phyloP scores from a whole-genome alignment of 2,888 invertebrate genomes.

The Ceratothoa steindachneri region DNA sequence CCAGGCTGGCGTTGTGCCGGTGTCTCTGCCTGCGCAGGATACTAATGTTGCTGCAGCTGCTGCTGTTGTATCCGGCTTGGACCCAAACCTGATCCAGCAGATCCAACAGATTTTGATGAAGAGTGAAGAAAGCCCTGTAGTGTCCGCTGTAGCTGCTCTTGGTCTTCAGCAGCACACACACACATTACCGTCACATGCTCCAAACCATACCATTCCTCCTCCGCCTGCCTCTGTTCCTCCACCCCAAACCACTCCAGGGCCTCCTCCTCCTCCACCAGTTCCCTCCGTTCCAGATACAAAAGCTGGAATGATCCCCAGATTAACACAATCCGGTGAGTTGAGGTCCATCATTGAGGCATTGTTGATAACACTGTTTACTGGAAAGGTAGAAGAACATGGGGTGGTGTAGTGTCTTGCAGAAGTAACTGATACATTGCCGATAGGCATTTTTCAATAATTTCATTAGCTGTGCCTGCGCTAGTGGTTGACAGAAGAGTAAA shows the following conservation, averaged over 20 bases:
- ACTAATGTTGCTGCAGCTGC: slow-evolving; percentile 12
- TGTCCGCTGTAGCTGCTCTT: slow-evolving; percentile 26
- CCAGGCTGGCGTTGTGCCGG: neutral
- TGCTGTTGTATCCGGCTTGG: slow-evolving; percentile 43
- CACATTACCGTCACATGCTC: slow-evolving; percentile 3
- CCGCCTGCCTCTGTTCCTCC: neutral
- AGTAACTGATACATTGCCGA: too few species aligned
- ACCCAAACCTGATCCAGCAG: slow-evolving; percentile 42
- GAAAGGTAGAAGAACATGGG: too few species aligned
- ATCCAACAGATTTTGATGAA: slow-evolving; percentile 47
- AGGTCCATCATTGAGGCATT: too few species aligned
- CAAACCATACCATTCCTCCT: neutral
- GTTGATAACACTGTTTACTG: too few species aligned
- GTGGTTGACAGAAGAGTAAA: too few species aligned
- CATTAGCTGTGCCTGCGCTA: too few species aligned
- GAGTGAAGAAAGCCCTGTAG: slow-evolving; percentile 20
- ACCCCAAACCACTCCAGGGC: slow-evolving; percentile 12
- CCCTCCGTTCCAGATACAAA: neutral
- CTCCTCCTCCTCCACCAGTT: neutral
- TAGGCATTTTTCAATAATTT: too few species aligned
- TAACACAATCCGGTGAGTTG: slow-evolving; percentile 6
- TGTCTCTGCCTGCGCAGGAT: neutral
- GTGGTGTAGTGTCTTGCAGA: too few species aligned
- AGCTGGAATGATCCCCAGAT: neutral
- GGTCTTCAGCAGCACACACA: slow-evolving; percentile 7